Evolutionary conservation across 2,113 vertebrate genomes (phyloP), one percentile per base, ranked within the genome.

Genomic region (Gasterosteus aculeatus): DNA sequence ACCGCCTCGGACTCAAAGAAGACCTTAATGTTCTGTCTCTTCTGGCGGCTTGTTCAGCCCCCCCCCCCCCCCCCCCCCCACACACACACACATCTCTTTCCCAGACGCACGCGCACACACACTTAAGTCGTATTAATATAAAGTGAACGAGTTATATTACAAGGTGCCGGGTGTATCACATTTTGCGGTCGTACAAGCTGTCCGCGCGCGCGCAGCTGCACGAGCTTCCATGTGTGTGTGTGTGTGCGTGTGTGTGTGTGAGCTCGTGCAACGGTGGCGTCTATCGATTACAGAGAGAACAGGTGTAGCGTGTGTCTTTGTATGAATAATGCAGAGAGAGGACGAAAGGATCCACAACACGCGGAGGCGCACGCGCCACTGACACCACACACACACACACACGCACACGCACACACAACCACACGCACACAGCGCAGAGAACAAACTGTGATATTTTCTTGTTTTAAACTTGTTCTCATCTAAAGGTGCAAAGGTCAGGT

Each of bases 241-340:
- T 0, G 58, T 2, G 70, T 6, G 62, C 1, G 39, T 2, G 2
- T 6, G 11, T 9, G 22, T 7, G 9, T n/a, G 39, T 10, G 72
- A 10, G 66, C 58, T 54, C 63, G 59, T 42, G 70, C 51, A 19
- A 83, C 80, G 72, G 81, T 69, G 57, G 64, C 26, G 62, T 87
- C 88, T 86, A 86, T 92, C 80, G 85, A 87, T 92, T 92, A 87
- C 91, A 86, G 69, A n/a, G 64, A 79, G 87, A 91, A 89, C 90
- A 93, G 89, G 89, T 93, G 90, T 90, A 86, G 75, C 75, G 78
- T 60, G 83, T 89, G 86, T 91, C 80, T 79, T 44, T 29, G 33
- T 7, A 86, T 93, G 84, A 91, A 91, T 91, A 86, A 91, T 90
- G 82, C 75, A 90, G 53, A 51, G 26, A 58, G 76, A 53, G 64